phyloP scores from a whole-genome alignment of 2,888 invertebrate genomes.

The Zaprionus lineosus region DNA sequence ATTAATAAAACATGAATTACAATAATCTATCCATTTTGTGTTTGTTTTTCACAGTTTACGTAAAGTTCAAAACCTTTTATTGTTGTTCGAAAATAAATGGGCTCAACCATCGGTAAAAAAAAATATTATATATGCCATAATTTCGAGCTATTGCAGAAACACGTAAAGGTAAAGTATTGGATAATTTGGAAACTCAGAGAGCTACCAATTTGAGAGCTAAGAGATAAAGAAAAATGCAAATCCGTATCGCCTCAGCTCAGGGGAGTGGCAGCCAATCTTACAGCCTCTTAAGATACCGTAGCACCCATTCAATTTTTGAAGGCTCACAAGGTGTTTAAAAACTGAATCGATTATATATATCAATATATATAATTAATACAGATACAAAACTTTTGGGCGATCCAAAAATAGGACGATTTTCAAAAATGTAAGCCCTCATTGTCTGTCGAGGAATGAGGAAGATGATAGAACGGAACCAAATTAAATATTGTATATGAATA shows the following conservation, averaged over 20 bases:
- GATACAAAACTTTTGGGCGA: no score
- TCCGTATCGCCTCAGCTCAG: not conserved
- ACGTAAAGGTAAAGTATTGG: constrained; percentile 4
- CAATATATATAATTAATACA: no score
- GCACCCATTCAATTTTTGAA: no score
- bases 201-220: constrained; percentile 18
- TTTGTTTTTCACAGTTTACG: constrained; percentile 50
- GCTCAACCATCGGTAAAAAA: not conserved
- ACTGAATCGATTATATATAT: no score
- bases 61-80: constrained; percentile 31
- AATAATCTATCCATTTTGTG: constrained; percentile 33
- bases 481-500: no score
- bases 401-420: not conserved
- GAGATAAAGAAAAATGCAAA: constrained; percentile 11
- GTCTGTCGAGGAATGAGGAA: no score
- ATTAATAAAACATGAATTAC: constrained; percentile 72
- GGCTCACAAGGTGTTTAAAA: no score
- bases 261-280: constrained; percentile 41
- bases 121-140: constrained; percentile 45
- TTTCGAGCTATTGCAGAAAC: constrained; percentile 13
- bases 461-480: no score
- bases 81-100: constrained; percentile 5
- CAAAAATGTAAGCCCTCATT: no score
- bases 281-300: no score
- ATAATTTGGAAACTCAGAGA: constrained; percentile 15